Evolutionary conservation across 1,140 invertebrate genomes (phyloP), one percentile per base, ranked within the genome.

Genomic region (Atta colombica): DNA sequence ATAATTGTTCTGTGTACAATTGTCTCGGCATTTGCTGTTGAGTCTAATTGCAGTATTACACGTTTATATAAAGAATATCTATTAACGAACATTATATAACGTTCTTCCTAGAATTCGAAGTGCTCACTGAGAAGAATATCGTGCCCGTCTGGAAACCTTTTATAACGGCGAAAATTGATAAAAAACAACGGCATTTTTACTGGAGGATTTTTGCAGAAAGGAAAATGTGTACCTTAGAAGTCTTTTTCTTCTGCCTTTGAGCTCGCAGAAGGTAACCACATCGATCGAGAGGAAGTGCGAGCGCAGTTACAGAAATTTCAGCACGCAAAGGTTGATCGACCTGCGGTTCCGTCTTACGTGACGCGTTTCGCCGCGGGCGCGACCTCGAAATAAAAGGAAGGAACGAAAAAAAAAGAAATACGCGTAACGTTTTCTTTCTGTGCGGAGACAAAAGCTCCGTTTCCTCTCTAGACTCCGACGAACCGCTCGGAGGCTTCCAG

Each of bases 241-340:
- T 21, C 55, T 61, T 75, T 72, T 60, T 61, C 53, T 74, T 72
- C 61, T 60, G 58, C 69, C 55, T 84, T 84, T 84, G 58, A 75
- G 69, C 4, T 74, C 12, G 69, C 55, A 84, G 75, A 84, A 58
- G 18, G 55, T 75, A 84, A 84, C 55, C 69, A 68, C 80, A 84
- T 84, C 80, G 80, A 84, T 84, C 80, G 80, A 61, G n/a, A 84
- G 69, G 80, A 84, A 84, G 80, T 84, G 80, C 80, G 80, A 75
- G 80, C 55, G 69, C 80, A 84, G 80, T 84, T 84, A 84, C 55
- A 84, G 69, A 84, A 84, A 84, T 84, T 84, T 84, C 69, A 84
- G 80, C 80, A 84, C 80, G 88, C 53, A 66, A 81, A 82, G 69
- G 87, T 49, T 60, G 89, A 89, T 90, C 89, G 89, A 86, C 39